phyloP scores from a whole-genome alignment of 1,140 invertebrate species.

The Andrena cerasifolii region DNA sequence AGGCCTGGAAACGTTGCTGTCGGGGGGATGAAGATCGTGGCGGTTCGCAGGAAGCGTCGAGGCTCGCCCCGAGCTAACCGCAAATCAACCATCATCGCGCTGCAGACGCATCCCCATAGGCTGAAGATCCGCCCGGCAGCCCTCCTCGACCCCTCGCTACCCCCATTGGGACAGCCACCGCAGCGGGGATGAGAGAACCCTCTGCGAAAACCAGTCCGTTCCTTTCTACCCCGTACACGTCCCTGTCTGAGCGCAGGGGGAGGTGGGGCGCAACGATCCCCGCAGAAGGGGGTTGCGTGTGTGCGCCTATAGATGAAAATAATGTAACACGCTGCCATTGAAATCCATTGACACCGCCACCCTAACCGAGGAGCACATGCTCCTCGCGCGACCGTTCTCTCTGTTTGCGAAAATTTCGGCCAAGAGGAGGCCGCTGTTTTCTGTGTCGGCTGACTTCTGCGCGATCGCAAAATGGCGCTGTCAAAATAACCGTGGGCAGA shows the following conservation, averaged over 20 bases:
- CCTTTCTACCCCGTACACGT: conserved; percentile 40
- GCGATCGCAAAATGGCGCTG: conserved; percentile 79
- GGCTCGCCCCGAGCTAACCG: conserved; percentile 63
- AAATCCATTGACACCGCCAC: conserved; percentile 77
- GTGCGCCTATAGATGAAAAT: conserved; percentile 72
- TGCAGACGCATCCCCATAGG: conserved; percentile 69
- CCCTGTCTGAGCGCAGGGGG: not conserved
- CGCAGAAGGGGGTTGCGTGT: conserved; percentile 17
- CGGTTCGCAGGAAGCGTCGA: conserved; percentile 13
- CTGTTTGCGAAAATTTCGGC: conserved; percentile 53
- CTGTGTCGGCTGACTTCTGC: conserved; percentile 56
- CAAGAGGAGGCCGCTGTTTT: not conserved
- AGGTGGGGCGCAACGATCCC: conserved; percentile 10
- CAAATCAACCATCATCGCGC: conserved; percentile 77
- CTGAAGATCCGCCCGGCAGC: conserved; percentile 62
- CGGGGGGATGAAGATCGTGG: no score
- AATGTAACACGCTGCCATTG: conserved; percentile 75
- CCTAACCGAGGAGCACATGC: conserved; percentile 63
- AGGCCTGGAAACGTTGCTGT: no score
- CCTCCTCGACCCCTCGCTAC: conserved; percentile 46
- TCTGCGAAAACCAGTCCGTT: conserved; percentile 73
- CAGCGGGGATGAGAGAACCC: conserved; percentile 59
- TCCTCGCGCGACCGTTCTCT: conserved; percentile 38
- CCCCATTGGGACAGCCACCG: conserved; percentile 22
- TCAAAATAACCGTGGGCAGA: conserved; percentile 74